Base-by-base conservation (phyloP, 1,140 invertebrate species). In the Bombus sibiricus region DNA sequence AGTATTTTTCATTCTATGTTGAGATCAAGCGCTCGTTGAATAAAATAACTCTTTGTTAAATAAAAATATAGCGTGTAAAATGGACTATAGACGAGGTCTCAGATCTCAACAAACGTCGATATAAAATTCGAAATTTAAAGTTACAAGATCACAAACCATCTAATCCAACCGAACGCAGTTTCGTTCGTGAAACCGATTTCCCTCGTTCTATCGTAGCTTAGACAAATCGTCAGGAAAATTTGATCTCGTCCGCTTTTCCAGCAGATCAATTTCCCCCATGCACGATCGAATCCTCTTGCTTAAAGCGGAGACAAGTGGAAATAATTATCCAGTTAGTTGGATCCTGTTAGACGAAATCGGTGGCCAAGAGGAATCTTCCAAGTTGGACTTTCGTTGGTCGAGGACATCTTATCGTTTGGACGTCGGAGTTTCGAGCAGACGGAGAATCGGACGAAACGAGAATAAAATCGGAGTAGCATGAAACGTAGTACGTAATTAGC, bases 401-500 rank as follows among this genome's bases (percentile, higher is more conserved):
- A 34, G 3, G 2, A n/a, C 18, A 32, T 77, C 75, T 41, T 62
- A 39, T 62, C 57, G 12, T 28, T 47, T 10, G 39, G 28, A n/a
- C 25, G 0, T 2, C 6, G 34, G 4, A 41, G 53, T 41, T 77
- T 4, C 13, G 25, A 18, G n/a, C 3, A 8, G n/a, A 78, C 59
- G 34, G 47, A 18, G 1, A 28, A 39, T 22, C 18, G 1, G 34
- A 37, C 10, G 12, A 43, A 78, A 64, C 2, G 25, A 32, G 43
- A 69, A 22, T 12, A 18, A 69, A n/a, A 68, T n/a, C 47, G 47
- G 73, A 13, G 32, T 22, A 53, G 47, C 47, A 1, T 0, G 2
- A 15, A 73, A 28, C 32, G 78, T 47, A 25, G 41, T 25, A n/a
- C 57, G 34, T 59, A 80, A 79, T 83, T 80, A 84, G 34, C 47